A percentile compares a stretch with the other conserved stretches of the same genome.
Evolutionary conservation across 92 coral and sea anemone species (phyloP).

Genomic region (Paramuricea clavata): DNA sequence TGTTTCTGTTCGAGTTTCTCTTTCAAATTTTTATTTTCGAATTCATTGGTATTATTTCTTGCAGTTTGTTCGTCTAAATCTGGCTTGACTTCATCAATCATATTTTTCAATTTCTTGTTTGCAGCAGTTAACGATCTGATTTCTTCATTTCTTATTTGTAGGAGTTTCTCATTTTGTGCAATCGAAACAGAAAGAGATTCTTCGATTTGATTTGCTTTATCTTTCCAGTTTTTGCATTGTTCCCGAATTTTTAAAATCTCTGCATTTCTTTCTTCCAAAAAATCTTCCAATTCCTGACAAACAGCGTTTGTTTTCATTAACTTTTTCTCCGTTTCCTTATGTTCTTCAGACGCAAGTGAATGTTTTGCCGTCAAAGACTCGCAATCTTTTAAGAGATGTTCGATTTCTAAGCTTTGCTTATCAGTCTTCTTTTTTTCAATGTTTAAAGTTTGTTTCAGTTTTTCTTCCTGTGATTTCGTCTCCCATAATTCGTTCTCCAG

Average conservation of each 20-base stretch:
- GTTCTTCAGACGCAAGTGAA: background rate
- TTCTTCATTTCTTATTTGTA: background rate
- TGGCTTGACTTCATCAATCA: background rate
- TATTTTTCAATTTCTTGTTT: background rate
- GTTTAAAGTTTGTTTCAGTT: slow-evolving; percentile 13
- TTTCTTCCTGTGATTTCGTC: background rate
- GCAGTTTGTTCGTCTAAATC: background rate
- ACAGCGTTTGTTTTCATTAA: background rate
- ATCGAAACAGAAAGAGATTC: background rate
- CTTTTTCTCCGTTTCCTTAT: background rate
- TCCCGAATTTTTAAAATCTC: background rate
- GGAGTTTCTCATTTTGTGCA: background rate
- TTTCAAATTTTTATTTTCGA: background rate
- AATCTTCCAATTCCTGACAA: background rate
- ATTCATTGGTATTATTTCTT: background rate
- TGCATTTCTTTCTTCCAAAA: slow-evolving; percentile 21
- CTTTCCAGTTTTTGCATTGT: background rate
- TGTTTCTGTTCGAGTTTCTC: slow-evolving; percentile 15
- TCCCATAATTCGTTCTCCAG: slow-evolving; percentile 15
- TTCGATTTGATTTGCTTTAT: slow-evolving; percentile 20
- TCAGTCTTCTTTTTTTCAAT: slow-evolving; percentile 3
- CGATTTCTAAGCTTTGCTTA: slow-evolving; percentile 20
- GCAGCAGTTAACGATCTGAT: slow-evolving; percentile 2
- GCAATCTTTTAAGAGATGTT: background rate
- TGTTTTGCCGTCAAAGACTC: background rate